phyloP scores from a whole-genome alignment of 2,797 vertebrate genomes.

The Etheostoma perlongum region DNA sequence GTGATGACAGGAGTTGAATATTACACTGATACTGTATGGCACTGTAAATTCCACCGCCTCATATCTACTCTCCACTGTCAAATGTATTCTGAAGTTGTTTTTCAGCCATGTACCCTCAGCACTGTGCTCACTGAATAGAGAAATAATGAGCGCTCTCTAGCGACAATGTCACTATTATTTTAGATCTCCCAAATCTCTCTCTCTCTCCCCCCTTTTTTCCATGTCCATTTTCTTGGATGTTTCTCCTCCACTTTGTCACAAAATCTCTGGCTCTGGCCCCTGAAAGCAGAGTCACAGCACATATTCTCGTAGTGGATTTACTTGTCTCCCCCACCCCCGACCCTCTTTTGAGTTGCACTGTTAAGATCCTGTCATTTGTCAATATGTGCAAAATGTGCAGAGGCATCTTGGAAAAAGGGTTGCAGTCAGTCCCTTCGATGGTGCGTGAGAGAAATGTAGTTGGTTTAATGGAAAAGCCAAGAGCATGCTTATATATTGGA shows the following conservation, averaged over 20 bases:
- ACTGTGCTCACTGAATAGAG: conserved; percentile 67
- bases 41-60: conserved; percentile 77
- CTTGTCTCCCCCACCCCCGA: conserved; percentile 43
- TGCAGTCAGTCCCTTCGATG: conserved; percentile 36
- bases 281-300: conserved; percentile 57
- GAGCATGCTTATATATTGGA: conserved; percentile 18
- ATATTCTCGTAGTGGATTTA: conserved; percentile 52
- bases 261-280: conserved; percentile 50
- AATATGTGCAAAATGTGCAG: conserved; percentile 52
- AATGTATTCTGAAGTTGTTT: conserved; percentile 78
- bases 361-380: conserved; percentile 60
- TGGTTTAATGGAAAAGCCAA: conserved; percentile 31
- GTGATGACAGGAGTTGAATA: conserved; percentile 74
- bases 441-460: conserved; percentile 31
- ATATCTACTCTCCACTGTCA: conserved; percentile 74
- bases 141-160: conserved; percentile 79
- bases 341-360: conserved; percentile 43
- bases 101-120: conserved; percentile 74
- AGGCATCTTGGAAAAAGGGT: conserved; percentile 27
- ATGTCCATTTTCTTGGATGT: conserved; percentile 65
- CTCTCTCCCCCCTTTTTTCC: conserved; percentile 39
- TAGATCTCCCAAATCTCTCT: conserved; percentile 69
- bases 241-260: conserved; percentile 50
- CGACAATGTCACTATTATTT: conserved; percentile 81
- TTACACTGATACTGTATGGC: conserved; percentile 79